Base-by-base conservation (phyloP, 1,140 invertebrate genomes). In the Atta texana region DNA sequence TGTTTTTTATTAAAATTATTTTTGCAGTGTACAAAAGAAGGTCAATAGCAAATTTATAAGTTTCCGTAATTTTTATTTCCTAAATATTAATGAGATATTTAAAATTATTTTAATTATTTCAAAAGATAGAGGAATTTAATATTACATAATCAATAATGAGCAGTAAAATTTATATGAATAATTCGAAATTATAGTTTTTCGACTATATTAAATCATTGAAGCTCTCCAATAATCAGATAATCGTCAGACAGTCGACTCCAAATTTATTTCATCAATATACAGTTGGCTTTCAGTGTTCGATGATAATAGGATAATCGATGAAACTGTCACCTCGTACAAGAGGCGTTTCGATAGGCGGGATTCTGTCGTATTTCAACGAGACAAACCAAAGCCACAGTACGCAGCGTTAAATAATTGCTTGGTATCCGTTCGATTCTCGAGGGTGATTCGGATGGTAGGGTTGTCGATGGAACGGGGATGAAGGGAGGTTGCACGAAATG, bases 381-480 rank as follows among this genome's bases (percentile, higher is more conserved):
- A 90, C 90, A 91, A 91, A 91, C 90, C 90, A 87, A 91, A 87
- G 89, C 89, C 90, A 77, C 89, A 87, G 90, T 88, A 90, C 90
- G 90, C 89, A 87, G 90, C 90, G 90, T 91, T 91, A 91, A 91
- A 91, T 91, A 91, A 91, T 91, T 91, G 90, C 90, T 91, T 91
- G 90, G 90, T 91, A 91, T 91, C 90, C 90, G 89, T 90, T 90
- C 90, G 87, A 91, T 91, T 90, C 90, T 91, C 90, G 89, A 90
- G 90, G 89, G 89, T 91, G 90, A 90, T 91, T 90, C 89, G 89
- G 86, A 88, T 87, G 84, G 89, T 88, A 68, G 90, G 90, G 90
- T 91, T 91, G 90, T 78, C 89, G 87, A 76, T 91, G 68, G 71
- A 72, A 76, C 53, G 81, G 64, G 86, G 82, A 76, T 51, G 87